Evolutionary conservation across 2,113 vertebrate species (phyloP), one percentile per base, ranked within the genome.

Genomic region (Telmatochromis bifrenatus): DNA sequence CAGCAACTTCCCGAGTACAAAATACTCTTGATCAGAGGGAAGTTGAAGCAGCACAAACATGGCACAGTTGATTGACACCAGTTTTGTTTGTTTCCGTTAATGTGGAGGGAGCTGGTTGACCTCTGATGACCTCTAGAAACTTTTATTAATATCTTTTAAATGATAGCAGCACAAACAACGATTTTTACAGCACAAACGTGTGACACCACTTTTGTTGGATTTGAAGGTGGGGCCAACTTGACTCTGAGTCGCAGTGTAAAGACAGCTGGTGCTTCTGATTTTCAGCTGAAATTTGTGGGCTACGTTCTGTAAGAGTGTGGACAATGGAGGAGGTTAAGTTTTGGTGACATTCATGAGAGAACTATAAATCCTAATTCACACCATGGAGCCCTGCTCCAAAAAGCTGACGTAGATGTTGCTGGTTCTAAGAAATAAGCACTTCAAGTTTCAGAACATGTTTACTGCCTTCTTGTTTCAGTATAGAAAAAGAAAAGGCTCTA

Each of bases 11-110:
- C 9, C 3, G 0, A 62, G 58, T 62, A 33, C 58, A 33, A 62
- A 62, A 62, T 33, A 11, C 15, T 62, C 28, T 1, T 33, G 2
- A 31, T 60, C 56, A 60, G 14, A 60, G 26, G 0, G 56, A 0
- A 31, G 5, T 4, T 60, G 56, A 60, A 60, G 56, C 26, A 60
- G 28, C 56, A 33, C 28, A 60, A 60, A 0, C 56, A 3, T 60
- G 0, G 28, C 0, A 60, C 56, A 33, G 28, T 17, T 60, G 8
- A 60, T 33, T 60, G 28, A 60, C 56, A 60, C 14, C 3, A 19
- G 28, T 17, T 31, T 60, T 10, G 14, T 60, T 31, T 60, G 56
- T 31, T 60, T 60, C 28, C 0, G 1, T 60, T 4, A 60, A 17
- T 17, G 56, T 31, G 56, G 26, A 1, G 26, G 5, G 26, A 26